A percentile compares a stretch with the other conserved stretches of the same genome.
Conservation (phyloP, 2,113 vertebrate species). For the Todiramphus chloris region DNA sequence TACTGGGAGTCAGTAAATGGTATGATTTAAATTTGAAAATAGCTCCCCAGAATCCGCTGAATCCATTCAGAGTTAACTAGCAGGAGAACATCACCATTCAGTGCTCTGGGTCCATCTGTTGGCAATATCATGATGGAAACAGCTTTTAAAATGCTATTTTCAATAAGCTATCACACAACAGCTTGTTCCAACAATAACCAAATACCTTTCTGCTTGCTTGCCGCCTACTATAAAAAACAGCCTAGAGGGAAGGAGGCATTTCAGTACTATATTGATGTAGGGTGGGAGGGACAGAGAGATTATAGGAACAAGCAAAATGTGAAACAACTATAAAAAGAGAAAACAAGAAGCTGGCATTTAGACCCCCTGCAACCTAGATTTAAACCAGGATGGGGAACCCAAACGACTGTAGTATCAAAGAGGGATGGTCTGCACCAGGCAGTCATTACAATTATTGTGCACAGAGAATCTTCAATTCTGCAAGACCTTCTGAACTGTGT, state of each 20-base stretch:
- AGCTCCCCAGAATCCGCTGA: slow-evolving; percentile 41
- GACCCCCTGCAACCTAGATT: neutral
- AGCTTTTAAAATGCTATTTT: slow-evolving; percentile 75
- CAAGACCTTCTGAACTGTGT: neutral
- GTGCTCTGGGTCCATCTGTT: slow-evolving; percentile 79
- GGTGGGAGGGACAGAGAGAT: slow-evolving; percentile 26
- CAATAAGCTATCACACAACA: slow-evolving; percentile 76
- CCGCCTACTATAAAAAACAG: slow-evolving; percentile 67
- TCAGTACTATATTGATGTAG: neutral
- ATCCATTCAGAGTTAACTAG: slow-evolving; percentile 69
- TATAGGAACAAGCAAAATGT: neutral
- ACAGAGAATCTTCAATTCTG: neutral
- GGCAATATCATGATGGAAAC: slow-evolving; percentile 73
- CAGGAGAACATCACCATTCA: slow-evolving; percentile 69
- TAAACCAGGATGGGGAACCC: neutral
- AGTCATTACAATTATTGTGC: neutral
- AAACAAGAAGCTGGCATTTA: slow-evolving; percentile 4
- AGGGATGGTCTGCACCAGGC: neutral
- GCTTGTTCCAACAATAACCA: slow-evolving; percentile 77
- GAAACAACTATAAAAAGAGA: slow-evolving; percentile 6
- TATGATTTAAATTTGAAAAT: slow-evolving; percentile 45
- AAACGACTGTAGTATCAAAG: neutral
- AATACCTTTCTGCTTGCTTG: slow-evolving; percentile 73
- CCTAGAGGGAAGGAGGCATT: slow-evolving; percentile 47
- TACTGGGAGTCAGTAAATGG: slow-evolving; percentile 34